phyloP scores from a whole-genome alignment of 2,888 invertebrate genomes.

The Heliconius ethilla region DNA sequence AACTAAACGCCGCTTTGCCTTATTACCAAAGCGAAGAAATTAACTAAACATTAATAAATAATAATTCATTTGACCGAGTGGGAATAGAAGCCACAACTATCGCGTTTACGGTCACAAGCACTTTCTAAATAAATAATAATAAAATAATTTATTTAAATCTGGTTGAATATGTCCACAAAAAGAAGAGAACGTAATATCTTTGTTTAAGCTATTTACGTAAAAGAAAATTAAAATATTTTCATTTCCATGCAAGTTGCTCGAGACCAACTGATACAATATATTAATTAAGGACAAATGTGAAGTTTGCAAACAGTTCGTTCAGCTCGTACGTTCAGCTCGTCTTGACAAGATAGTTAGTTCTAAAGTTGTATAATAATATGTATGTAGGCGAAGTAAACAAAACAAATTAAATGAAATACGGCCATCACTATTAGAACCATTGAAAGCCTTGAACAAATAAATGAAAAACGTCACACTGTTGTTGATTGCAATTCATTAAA shows the following conservation, averaged over 20 bases:
- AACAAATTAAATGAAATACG: slow-evolving; percentile 18
- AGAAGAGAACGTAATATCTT: not conserved
- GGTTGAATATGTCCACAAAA: not conserved
- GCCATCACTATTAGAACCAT: slow-evolving; percentile 5
- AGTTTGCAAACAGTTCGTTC: not conserved
- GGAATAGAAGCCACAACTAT: no score
- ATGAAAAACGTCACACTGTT: slow-evolving; percentile 23
- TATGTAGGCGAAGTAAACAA: slow-evolving; percentile 1
- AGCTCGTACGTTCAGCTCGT: not conserved
- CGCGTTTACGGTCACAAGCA: no score
- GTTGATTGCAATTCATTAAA: slow-evolving; percentile 38
- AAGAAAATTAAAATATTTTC: not conserved
- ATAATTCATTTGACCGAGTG: no score
- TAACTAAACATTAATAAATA: no score
- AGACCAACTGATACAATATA: not conserved
- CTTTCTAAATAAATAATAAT: not conserved
- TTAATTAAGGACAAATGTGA: slow-evolving; percentile 16
- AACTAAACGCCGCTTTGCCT: no score
- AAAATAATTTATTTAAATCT: not conserved
- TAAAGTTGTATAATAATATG: not conserved
- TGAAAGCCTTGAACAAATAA: slow-evolving; percentile 33
- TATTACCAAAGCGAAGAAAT: no score
- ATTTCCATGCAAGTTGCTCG: not conserved
- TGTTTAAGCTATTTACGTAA: not conserved
- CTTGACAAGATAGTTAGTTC: not conserved